Conservation (phyloP, 1,140 invertebrate species). For the Aphidius ervi region DNA sequence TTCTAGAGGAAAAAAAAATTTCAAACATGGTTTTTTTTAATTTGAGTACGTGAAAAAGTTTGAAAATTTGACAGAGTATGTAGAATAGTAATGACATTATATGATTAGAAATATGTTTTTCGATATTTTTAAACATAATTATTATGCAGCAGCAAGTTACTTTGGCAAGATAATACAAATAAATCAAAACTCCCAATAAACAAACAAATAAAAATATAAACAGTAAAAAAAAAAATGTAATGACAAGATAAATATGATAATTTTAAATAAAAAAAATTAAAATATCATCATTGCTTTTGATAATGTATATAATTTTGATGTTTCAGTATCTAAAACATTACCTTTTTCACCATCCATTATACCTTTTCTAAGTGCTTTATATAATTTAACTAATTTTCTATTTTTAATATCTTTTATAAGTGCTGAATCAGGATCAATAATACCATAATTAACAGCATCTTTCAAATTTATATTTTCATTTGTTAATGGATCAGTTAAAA, state of each 20-base stretch:
- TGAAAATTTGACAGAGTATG: too few species aligned
- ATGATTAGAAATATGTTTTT: too few species aligned
- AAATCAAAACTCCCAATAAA: conserved; percentile 40
- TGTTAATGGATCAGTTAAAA: conserved; percentile 70
- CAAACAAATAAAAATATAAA: conserved; percentile 28
- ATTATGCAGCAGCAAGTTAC: conserved; percentile 32
- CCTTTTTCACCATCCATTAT: conserved; percentile 83
- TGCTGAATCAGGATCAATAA: conserved; percentile 83
- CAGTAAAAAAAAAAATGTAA: conserved; percentile 19
- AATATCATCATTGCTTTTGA: conserved; percentile 52
- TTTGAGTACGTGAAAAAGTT: too few species aligned
- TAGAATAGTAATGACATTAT: too few species aligned
- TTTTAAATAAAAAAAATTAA: conserved; percentile 18
- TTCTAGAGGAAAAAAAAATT: too few species aligned
- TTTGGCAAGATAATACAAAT: conserved; percentile 31
- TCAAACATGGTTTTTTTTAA: too few species aligned
- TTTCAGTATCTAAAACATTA: conserved; percentile 76
- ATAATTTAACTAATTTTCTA: conserved; percentile 74
- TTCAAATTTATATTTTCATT: conserved; percentile 72
- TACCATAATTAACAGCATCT: conserved; percentile 76
- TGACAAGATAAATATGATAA: conserved; percentile 2
- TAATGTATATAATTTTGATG: conserved; percentile 74
- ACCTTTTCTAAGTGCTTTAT: conserved; percentile 80
- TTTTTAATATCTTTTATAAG: conserved; percentile 83
- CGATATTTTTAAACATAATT: too few species aligned